phyloP scores from a whole-genome alignment of 2,888 invertebrate species.

The Xylocampa areola region DNA sequence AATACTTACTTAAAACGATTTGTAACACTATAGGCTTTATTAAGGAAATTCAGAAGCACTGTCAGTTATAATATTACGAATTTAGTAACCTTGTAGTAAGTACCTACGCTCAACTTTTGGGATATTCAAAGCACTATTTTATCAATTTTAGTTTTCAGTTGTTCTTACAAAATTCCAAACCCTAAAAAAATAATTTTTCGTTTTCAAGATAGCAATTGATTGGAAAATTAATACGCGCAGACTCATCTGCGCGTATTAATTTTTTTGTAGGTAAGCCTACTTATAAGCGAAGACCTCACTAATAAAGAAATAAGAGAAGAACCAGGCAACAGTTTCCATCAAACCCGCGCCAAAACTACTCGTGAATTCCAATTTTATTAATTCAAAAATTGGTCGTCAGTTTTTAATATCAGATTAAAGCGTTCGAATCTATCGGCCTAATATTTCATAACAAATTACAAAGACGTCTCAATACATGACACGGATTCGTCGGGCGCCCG shows the following conservation, averaged over 20 bases:
- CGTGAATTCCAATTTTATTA: slow-evolving; percentile 51
- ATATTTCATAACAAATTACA: slow-evolving; percentile 81
- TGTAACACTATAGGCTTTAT: too few species aligned
- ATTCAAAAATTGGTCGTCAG: slow-evolving; percentile 46
- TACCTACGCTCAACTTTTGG: too few species aligned
- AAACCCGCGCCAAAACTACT: slow-evolving; percentile 37
- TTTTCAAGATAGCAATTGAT: neutral
- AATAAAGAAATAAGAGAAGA: too few species aligned
- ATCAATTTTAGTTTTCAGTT: neutral
- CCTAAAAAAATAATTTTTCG: neutral
- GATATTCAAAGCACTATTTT: neutral
- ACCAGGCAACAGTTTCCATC: neutral
- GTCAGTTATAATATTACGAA: too few species aligned
- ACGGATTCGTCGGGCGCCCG: slow-evolving; percentile 67
- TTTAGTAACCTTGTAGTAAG: too few species aligned
- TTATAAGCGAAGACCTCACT: too few species aligned
- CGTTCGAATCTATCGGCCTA: slow-evolving; percentile 66
- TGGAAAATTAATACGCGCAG: neutral
- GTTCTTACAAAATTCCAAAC: neutral
- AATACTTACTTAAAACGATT: too few species aligned
- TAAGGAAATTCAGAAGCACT: too few species aligned
- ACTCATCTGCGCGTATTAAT: too few species aligned
- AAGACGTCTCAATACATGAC: slow-evolving; percentile 76
- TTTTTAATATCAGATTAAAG: slow-evolving; percentile 54
- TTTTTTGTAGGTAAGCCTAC: neutral